Conservation (phyloP, 2,888 invertebrate species). For the Eristalis pertinax region DNA sequence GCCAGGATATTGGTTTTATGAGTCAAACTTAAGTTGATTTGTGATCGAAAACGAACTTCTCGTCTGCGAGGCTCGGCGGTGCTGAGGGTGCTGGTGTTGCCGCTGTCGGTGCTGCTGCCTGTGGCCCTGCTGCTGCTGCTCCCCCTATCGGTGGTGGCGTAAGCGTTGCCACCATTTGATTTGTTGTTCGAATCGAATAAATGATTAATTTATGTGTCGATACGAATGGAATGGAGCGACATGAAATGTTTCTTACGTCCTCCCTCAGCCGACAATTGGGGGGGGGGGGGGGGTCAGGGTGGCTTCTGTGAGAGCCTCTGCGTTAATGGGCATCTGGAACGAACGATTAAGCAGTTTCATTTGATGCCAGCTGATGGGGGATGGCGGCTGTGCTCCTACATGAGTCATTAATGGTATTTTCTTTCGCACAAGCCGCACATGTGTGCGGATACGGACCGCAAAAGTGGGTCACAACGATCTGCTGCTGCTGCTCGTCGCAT, state of each 20-base stretch:
- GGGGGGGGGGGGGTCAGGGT: background rate
- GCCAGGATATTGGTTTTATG: conserved; percentile 62
- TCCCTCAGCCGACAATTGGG: background rate
- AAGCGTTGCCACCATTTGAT: conserved; percentile 4
- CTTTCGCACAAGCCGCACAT: conserved; percentile 19
- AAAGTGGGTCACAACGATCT: conserved; percentile 38
- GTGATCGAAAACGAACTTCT: conserved; percentile 37
- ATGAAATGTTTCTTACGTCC: background rate
- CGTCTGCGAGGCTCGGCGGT: background rate
- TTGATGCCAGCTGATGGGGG: conserved; percentile 13
- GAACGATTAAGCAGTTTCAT: conserved; percentile 38
- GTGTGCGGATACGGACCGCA: background rate
- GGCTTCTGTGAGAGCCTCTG: background rate
- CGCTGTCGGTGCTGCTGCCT: background rate
- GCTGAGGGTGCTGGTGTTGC: background rate
- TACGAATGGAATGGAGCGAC: conserved; percentile 12
- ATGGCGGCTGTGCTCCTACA: background rate
- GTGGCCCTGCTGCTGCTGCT: background rate
- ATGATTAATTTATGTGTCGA: conserved; percentile 66
- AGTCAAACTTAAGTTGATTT: conserved; percentile 68
- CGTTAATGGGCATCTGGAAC: conserved; percentile 38
- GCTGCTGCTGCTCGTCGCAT: background rate
- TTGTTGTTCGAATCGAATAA: conserved; percentile 50
- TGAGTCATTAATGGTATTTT: conserved; percentile 39
- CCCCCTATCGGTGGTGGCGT: background rate